Evolutionary conservation across 2,888 invertebrate species (phyloP).

Genomic region (Caenorhabditis plicata): DNA sequence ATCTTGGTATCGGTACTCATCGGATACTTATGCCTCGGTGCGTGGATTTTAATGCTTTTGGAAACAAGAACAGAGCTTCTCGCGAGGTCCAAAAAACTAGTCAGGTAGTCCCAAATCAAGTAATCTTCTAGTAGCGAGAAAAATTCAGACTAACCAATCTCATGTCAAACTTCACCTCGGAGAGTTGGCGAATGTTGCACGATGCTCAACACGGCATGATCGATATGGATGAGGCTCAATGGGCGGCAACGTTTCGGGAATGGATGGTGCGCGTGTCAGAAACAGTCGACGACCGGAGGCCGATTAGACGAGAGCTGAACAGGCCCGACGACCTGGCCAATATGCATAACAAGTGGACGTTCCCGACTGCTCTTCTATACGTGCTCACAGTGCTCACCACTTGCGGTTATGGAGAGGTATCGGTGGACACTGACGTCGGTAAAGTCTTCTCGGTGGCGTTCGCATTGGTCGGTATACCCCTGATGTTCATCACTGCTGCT

Average conservation of each 20-base stretch:
- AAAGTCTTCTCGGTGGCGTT: constrained; percentile 65
- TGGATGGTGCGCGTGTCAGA: constrained; percentile 61
- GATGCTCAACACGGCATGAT: constrained; percentile 58
- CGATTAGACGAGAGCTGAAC: constrained; percentile 56
- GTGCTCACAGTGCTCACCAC: constrained; percentile 66
- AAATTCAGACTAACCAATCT: constrained; percentile 54
- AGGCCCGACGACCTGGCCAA: constrained; percentile 57
- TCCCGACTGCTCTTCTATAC: constrained; percentile 64
- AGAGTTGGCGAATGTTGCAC: constrained; percentile 58
- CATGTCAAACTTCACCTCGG: constrained; percentile 62
- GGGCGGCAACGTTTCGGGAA: constrained; percentile 59
- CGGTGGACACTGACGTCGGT: constrained; percentile 64
- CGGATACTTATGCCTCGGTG: constrained; percentile 64
- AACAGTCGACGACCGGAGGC: constrained; percentile 59
- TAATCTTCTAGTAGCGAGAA: background rate
- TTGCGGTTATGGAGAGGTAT: constrained; percentile 66
- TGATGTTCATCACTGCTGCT: constrained; percentile 67
- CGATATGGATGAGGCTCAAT: constrained; percentile 52
- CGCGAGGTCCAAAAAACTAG: constrained; percentile 46
- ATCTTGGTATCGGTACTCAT: constrained; percentile 64
- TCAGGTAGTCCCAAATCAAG: constrained; percentile 23
- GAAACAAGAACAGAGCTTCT: constrained; percentile 62
- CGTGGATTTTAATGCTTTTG: constrained; percentile 63
- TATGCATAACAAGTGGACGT: constrained; percentile 65
- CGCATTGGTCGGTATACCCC: constrained; percentile 65